These are phyloP conservation scores for Drosophila koepferae DNA, from an alignment of 2,888 invertebrate species.

Conservation along the genomic window DNA sequence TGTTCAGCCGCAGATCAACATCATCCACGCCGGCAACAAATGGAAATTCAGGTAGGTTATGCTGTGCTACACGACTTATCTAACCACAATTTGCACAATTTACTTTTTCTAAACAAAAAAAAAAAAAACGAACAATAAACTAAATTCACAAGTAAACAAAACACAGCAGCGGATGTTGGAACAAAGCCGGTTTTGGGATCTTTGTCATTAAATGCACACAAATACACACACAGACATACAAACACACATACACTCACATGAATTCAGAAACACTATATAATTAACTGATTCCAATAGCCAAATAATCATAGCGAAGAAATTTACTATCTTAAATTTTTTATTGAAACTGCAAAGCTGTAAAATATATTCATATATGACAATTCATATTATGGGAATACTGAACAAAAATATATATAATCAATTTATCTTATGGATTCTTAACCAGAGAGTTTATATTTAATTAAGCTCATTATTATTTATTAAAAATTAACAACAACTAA, in stretches of 20 bases:
- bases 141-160: slow-evolving; percentile 37
- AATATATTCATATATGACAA: background rate
- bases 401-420: background rate
- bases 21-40: slow-evolving; percentile 34
- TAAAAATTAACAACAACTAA: background rate
- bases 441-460: no score
- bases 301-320: background rate
- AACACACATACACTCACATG: background rate
- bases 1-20: slow-evolving; percentile 89
- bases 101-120: slow-evolving; percentile 36
- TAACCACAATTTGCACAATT: slow-evolving; percentile 38
- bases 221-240: slow-evolving; percentile 4
- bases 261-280: slow-evolving; percentile 25
- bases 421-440: no score
- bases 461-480: no score
- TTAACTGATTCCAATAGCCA: slow-evolving; percentile 12
- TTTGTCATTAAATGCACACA: slow-evolving; percentile 28
- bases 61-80: background rate
- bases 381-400: background rate
- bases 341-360: background rate
- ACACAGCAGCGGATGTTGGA: slow-evolving; percentile 72
- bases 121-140: slow-evolving; percentile 10
- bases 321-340: background rate
- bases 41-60: slow-evolving; percentile 37
- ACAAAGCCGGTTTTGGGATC: slow-evolving; percentile 69